Base-by-base conservation (phyloP, 30 jellyfish, hydroid and myxozoan species). In the Pseudorhiza aurosa region DNA sequence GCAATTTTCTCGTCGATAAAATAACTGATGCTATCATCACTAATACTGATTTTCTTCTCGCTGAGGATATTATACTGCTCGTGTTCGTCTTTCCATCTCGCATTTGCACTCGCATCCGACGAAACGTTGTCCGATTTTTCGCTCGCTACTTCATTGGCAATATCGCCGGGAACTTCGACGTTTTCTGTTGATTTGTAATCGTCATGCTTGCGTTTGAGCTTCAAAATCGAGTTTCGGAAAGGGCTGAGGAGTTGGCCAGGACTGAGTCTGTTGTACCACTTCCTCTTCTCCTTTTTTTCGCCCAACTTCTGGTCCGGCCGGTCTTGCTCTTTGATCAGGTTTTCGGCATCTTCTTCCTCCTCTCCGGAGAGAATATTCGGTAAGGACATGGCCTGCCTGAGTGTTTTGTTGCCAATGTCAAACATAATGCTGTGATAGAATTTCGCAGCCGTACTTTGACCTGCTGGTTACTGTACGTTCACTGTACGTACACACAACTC, bases 331-430 rank as follows among this genome's bases (percentile, higher is more conserved):
- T 63, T 75, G 17, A 80, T 72, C 18, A 80, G 69, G 9, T 64
- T 47, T 42, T 80, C 91, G 0, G 27, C 27, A 24, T 80, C 91
- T 56, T 80, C 91, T 5, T 63, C 83, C 17, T 80, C 91, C 22
- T 47, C 84, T 7, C 75, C 91, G 29, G 65, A 64, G 8, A 80
- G 40, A 29, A 80, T 80, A 50, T 68, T 80, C 32, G 91, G 91
- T 31, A 80, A 67, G 1, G 91, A 80, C 58, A 64, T 65, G 3
- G 91, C 83, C 60, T 47, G 65, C 51, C 91, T 32, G 18, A 80
- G 19, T 46, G 42, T 50, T 51, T 30, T 19, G 25, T 43, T 51
- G n/a, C 75, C 45, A 32, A 42, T 29, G 59, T 19, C 86, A 22
- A 72, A 39, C 86, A 72, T 72, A 18, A 31, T 71, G 19, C 67